Evolutionary conservation across 2,797 vertebrate species (phyloP), one percentile per base, ranked within the genome.

Genomic region (Sciaenops ocellatus): DNA sequence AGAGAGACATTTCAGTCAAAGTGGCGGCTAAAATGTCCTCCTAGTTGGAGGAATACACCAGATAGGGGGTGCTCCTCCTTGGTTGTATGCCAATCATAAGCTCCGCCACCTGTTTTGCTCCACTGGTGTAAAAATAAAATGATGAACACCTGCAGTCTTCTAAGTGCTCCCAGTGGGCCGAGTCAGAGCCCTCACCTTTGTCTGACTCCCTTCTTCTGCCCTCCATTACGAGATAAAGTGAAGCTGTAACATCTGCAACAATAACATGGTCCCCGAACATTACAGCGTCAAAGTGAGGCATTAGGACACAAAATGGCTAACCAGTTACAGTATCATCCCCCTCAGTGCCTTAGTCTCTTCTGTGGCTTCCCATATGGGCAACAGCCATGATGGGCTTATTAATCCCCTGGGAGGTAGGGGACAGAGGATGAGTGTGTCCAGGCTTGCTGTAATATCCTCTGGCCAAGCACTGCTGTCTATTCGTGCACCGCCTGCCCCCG

Each of bases 361-460:
- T 68, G 79, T 28, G 68, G 82, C 78, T 79, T 52, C 78, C 69
- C 79, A 81, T 88, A 86, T 83, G 80, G 76, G 61, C 74, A 76
- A 86, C 85, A 62, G 86, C 81, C 78, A 78, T 69, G 83, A 87
- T 89, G 88, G 87, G 46, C 42, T 91, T 91, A 92, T 92, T 93
- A 93, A 92, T 92, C 92, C 90, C 84, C 62, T 24, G 85, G 87
- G 91, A 91, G 79, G 82, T 65, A 71, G 79, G 63, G 82, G 82
- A 89, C 78, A 87, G 89, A 87, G 87, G 84, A 93, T 90, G 91
- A 93, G 88, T 81, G 80, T 87, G 86, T 92, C 80, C 92, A 87
- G 85, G 84, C 89, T 89, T 34, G 79, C 80, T 79, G 75, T 90
- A 90, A 85, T 90, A 88, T 90, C 89, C 91, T 85, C 80, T 90